Evolutionary conservation across 2,888 invertebrate genomes (phyloP).

Genomic region (Scaptomyza flava): DNA sequence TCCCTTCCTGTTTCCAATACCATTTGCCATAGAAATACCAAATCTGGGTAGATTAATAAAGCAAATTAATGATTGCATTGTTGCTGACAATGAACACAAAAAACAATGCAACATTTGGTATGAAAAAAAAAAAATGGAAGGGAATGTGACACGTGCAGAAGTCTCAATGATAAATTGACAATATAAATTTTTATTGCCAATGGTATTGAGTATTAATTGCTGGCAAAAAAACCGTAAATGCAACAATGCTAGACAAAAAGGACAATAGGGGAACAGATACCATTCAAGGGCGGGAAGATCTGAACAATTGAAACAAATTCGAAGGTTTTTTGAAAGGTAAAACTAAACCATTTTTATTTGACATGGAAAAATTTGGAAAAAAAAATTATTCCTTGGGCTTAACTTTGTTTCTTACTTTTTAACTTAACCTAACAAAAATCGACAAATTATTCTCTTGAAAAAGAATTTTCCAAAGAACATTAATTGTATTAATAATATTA

Average conservation of each 20-base stretch:
- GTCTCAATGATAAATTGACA: slow-evolving; percentile 67
- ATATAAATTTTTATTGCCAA: slow-evolving; percentile 68
- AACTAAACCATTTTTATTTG: no score
- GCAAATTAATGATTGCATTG: slow-evolving; percentile 71
- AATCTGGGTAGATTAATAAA: slow-evolving; percentile 66
- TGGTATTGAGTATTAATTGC: slow-evolving; percentile 72
- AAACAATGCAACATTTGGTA: slow-evolving; percentile 38
- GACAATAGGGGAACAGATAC: neutral
- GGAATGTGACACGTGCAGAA: slow-evolving; percentile 70
- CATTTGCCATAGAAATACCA: slow-evolving; percentile 14
- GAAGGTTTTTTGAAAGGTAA: neutral
- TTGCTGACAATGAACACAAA: slow-evolving; percentile 40
- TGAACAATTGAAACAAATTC: neutral
- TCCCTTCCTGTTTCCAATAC: neutral
- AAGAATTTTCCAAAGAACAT: no score
- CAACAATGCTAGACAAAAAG: neutral
- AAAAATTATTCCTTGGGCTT: neutral
- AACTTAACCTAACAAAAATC: no score
- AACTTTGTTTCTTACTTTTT: no score
- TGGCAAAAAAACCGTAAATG: slow-evolving; percentile 17
- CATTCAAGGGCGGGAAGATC: neutral
- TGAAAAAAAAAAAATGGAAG: slow-evolving; percentile 41
- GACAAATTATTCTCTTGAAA: no score
- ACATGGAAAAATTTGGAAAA: neutral
- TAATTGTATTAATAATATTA: no score